Conservation (phyloP, 2,888 invertebrate genomes). For the Pemphredon lugubris region DNA sequence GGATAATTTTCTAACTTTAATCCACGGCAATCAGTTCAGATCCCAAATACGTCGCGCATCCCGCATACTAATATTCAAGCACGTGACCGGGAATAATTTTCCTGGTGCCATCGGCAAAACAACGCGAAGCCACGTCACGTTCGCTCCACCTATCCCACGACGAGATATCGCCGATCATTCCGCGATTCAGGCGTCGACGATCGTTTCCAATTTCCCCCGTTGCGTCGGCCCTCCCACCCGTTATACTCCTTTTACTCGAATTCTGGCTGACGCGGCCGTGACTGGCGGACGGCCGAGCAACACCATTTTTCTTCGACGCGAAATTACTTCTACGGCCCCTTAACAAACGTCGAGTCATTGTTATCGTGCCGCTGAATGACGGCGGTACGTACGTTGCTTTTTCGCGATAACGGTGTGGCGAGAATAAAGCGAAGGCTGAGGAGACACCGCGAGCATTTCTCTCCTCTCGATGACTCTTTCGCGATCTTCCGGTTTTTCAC, state of each 20-base stretch:
- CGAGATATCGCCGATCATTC: slow-evolving; percentile 49
- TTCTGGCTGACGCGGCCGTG: slow-evolving; percentile 41
- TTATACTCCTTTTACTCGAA: too few relatives aligned
- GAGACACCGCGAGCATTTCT: neutral
- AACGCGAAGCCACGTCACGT: slow-evolving; percentile 46
- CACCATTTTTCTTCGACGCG: slow-evolving; percentile 63
- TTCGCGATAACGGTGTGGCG: slow-evolving; percentile 15
- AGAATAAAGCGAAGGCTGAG: slow-evolving; percentile 6
- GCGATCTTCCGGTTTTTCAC: slow-evolving; percentile 25
- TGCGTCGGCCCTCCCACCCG: slow-evolving; percentile 52
- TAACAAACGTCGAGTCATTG: slow-evolving; percentile 69
- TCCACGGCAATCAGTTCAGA: neutral
- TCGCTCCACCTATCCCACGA: slow-evolving; percentile 9
- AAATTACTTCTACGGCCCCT: slow-evolving; percentile 61
- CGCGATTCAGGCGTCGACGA: slow-evolving; percentile 38
- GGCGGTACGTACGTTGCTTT: slow-evolving; percentile 30
- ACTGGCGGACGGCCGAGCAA: slow-evolving; percentile 20
- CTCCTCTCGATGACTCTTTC: slow-evolving; percentile 17
- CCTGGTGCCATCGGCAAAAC: slow-evolving; percentile 27
- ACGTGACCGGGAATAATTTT: slow-evolving; percentile 48
- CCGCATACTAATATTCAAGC: slow-evolving; percentile 23
- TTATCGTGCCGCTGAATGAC: slow-evolving; percentile 58
- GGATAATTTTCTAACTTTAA: too few relatives aligned
- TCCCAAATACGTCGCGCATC: slow-evolving; percentile 3
- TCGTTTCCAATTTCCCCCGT: slow-evolving; percentile 62